Percentiles rank a stretch among this genome's conserved stretches.
phyloP scores from a whole-genome alignment of 2,113 vertebrate species.

The Sprattus sprattus region DNA sequence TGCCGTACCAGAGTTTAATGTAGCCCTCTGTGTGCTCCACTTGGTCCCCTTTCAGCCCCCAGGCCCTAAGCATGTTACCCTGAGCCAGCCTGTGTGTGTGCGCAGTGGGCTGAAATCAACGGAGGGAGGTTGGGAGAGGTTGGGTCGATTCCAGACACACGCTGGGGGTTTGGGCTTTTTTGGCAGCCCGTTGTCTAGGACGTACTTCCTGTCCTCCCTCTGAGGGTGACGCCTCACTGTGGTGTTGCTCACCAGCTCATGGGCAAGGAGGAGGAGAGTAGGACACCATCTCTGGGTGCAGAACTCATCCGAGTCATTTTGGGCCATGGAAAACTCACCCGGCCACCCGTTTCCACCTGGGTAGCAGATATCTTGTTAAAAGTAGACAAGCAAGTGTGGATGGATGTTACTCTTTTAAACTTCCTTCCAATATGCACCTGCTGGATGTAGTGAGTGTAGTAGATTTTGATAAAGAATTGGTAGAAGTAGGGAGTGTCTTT shows the following conservation, averaged over 20 bases:
- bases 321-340: constrained; percentile 28
- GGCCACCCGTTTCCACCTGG: constrained; percentile 20
- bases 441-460: constrained; percentile 50
- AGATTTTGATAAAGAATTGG: constrained; percentile 30
- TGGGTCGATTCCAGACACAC: neutral
- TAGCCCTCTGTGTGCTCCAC: constrained; percentile 19
- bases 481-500: constrained; percentile 10
- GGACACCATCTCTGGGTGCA: constrained; percentile 9
- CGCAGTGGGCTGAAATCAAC: constrained; percentile 23
- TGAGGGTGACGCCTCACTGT: neutral
- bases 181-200: neutral
- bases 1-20: constrained; percentile 24
- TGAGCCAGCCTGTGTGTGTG: constrained; percentile 9
- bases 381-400: constrained; percentile 43
- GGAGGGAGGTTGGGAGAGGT: neutral
- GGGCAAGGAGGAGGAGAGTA: constrained; percentile 34
- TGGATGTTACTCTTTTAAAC: constrained; percentile 36
- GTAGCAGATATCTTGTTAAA: constrained; percentile 28
- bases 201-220: constrained; percentile 16
- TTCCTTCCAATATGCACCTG: constrained; percentile 41
- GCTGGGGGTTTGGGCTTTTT: neutral
- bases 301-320: neutral
- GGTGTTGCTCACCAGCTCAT: constrained; percentile 21
- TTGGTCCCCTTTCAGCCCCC: constrained; percentile 28
- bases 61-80: constrained; percentile 22